These are phyloP conservation scores for Sardina pilchardus DNA, from an alignment of 2,113 vertebrate genomes.

Conservation along the genomic window DNA sequence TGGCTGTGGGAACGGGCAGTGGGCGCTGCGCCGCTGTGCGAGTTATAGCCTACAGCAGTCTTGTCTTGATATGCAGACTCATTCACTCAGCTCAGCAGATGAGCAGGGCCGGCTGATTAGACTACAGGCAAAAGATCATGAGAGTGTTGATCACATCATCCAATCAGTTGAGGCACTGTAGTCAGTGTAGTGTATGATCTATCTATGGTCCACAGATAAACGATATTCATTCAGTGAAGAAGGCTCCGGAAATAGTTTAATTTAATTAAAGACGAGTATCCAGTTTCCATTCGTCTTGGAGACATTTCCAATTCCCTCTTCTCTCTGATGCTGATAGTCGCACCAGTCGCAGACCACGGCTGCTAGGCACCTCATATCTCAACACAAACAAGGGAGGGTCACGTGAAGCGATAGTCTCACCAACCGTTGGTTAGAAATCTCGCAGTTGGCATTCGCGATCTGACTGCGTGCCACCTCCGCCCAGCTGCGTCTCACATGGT, in stretches of 20 bases:
- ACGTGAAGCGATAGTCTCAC: constrained; percentile 38
- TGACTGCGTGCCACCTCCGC: background rate
- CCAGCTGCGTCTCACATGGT: constrained; percentile 60
- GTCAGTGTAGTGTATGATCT: no score
- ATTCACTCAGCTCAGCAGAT: no score
- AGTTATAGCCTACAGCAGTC: no score
- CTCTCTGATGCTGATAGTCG: background rate
- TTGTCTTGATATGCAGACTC: no score
- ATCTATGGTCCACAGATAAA: background rate
- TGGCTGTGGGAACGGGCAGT: background rate
- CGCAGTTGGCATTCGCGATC: background rate
- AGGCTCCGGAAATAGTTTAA: background rate
- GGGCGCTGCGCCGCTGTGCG: no score
- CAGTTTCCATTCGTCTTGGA: background rate
- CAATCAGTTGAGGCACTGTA: no score
- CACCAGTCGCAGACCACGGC: background rate
- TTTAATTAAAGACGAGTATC: background rate
- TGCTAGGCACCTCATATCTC: background rate
- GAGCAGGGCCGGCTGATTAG: background rate
- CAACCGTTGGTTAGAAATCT: background rate
- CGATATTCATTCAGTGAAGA: background rate
- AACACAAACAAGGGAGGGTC: constrained; percentile 46
- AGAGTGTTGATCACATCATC: no score
- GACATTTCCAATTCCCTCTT: background rate
- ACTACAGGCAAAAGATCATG: background rate